A percentile compares a stretch with the other conserved stretches of the same genome.
Evolutionary conservation across 2,888 invertebrate genomes (phyloP).

Genomic region (Leptinotarsa peninsularis): DNA sequence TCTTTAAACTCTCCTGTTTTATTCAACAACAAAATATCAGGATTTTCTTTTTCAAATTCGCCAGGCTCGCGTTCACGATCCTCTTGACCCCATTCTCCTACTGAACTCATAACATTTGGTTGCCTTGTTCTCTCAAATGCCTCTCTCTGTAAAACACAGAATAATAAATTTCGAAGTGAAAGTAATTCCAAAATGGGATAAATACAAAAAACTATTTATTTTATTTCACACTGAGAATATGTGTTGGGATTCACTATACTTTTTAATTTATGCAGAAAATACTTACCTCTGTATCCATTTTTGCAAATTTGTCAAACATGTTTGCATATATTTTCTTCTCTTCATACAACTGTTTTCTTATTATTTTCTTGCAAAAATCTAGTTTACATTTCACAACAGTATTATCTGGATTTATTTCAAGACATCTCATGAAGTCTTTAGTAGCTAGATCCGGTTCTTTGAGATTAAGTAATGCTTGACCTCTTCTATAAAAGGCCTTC

Average conservation of each 20-base stretch:
- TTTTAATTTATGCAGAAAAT: constrained; percentile 29
- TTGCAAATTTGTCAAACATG: constrained; percentile 95
- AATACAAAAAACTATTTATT: constrained; percentile 11
- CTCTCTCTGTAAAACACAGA: constrained; percentile 71
- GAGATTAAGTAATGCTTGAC: constrained; percentile 80
- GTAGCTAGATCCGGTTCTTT: constrained; percentile 84
- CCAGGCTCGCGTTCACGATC: constrained; percentile 79
- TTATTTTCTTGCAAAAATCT: constrained; percentile 75
- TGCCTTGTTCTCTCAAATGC: constrained; percentile 75
- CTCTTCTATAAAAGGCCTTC: constrained; percentile 91
- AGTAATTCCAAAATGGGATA: constrained; percentile 29
- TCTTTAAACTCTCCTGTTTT: constrained; percentile 81
- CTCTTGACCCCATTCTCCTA: constrained; percentile 80
- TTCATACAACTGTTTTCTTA: constrained; percentile 80
- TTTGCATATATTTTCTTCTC: constrained; percentile 92
- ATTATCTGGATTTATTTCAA: constrained; percentile 86
- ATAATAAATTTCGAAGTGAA: not conserved
- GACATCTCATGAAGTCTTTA: constrained; percentile 76
- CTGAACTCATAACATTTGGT: constrained; percentile 80
- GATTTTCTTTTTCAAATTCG: constrained; percentile 83
- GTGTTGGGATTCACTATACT: too few relatives aligned
- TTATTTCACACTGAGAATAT: too few relatives aligned
- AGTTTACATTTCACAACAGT: constrained; percentile 88
- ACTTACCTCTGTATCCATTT: constrained; percentile 79
- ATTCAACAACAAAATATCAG: constrained; percentile 81